Evolutionary conservation across 2,797 vertebrate species (phyloP).

Genomic region (Geotrypetes seraphini): DNA sequence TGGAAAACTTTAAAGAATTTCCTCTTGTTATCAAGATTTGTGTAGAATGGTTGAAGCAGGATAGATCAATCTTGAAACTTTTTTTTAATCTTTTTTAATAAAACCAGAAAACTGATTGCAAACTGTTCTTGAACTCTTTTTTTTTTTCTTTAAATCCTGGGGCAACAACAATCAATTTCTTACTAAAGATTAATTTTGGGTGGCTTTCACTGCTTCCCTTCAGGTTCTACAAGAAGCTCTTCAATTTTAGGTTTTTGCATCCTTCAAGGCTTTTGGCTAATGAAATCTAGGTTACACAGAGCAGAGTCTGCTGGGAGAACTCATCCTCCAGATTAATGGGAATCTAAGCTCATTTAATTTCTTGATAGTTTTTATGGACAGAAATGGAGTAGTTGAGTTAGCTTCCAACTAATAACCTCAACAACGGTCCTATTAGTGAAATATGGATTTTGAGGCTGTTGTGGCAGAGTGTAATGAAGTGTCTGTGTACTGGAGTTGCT

Average conservation of each 20-base stretch:
- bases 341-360: neutral
- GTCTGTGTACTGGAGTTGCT: fast-evolving
- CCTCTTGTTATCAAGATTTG: too few relatives aligned
- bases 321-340: neutral
- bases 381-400: neutral
- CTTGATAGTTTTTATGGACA: fast-evolving
- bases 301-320: neutral
- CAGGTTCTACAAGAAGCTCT: constrained; percentile 1
- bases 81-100: too few relatives aligned
- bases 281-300: neutral
- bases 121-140: too few relatives aligned
- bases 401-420: neutral
- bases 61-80: too few relatives aligned
- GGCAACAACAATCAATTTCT: constrained; percentile 9
- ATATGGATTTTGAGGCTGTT: neutral
- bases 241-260: neutral
- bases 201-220: constrained; percentile 9
- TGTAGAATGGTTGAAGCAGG: too few relatives aligned
- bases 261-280: constrained; percentile 4
- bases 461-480: neutral
- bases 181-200: constrained; percentile 13
- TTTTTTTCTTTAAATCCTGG: constrained; percentile 16
- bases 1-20: too few relatives aligned
- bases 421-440: neutral
- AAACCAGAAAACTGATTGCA: too few relatives aligned